Evolutionary conservation across 2,113 vertebrate genomes (phyloP), one percentile per base, ranked within the genome.

Genomic region (Trichomycterus rosablanca): DNA sequence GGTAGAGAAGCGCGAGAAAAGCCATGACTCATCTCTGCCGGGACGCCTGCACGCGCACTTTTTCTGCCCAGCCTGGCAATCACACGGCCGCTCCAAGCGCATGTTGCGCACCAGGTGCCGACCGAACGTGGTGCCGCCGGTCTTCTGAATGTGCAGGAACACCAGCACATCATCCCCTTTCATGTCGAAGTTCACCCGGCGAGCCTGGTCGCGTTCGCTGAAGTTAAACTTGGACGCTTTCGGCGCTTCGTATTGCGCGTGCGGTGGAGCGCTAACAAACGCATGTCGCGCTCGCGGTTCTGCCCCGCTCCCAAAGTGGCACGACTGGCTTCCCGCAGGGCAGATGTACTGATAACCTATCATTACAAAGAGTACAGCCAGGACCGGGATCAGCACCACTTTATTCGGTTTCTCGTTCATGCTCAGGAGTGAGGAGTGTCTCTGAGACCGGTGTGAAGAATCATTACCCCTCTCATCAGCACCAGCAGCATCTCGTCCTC

Each of bases 81-180:
- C 86, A 67, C 95, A 97, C 7, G 94, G 95, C 78, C 94, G 92
- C 83, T 98, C 95, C 84, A 98, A 80, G 19, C 84, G 92, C 68
- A 98, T 97, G 88, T 98, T 98, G 84, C 93, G 90, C 68, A 98
- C 95, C 82, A 98, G 77, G 76, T 98, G 95, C 49, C 95, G 78
- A 39, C 95, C 95, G 80, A 98, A 98, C 20, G 95, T 98, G 69
- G 95, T 98, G 34, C 95, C 94, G 1, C 94, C 95, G 3, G 95
- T 98, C 81, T 97, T 98, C 84, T 98, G 95, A 80, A 98, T 98
- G 87, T 98, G 95, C 54, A 98, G 76, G 67, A 97, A 98, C 35
- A 97, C 95, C 15, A 98, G 94, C 86, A 95, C 91, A 80, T 96
- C 94, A 77, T 90, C 89, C 55, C 90, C 93, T 53, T 88, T 88